Base-by-base conservation (phyloP, 2,113 vertebrate species). In the Hemiscyllium ocellatum region DNA sequence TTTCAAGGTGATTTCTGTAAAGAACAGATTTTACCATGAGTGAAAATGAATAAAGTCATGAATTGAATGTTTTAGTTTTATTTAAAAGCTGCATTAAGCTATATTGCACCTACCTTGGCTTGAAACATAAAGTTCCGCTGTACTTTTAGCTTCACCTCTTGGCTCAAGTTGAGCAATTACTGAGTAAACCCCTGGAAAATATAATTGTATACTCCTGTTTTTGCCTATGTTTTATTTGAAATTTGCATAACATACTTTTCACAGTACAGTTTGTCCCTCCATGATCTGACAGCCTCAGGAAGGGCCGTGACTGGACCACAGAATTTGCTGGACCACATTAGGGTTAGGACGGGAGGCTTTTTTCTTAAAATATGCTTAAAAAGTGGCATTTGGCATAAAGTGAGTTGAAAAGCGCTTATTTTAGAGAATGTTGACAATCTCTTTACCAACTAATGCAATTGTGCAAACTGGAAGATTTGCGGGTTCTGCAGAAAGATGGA, bases 111-210 rank as follows among this genome's bases (percentile, higher is more conserved):
- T 4, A 99, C 99, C 99, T 99, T 98, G 98, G 13, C 98, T 98
- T 85, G 99, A 98, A 72, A 99, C 97, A 96, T 98, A 98, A 95
- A 99, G 98, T 96, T 99, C 98, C 95, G 99, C 99, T 8, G 98
- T 98, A 97, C 98, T 98, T 96, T 98, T 98, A 89, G 98, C 98
- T 97, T 99, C 98, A 96, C 98, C 98, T 97, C 98, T 97, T 7
- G 98, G 98, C 96, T 99, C 98, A 96, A 99, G 98, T 95, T 98
- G 98, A 97, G 99, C 99, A 97, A 99, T 99, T 96, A 99, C 99
- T 95, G 99, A 99, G 97, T 99, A 99, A 76, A 99, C 99, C 96
- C 99, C 99, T 99, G 97, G 50, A 96, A 96, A 95, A 97, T 97
- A 96, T 96, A 96, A 96, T 97, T 96, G 96, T 96, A 97, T 96